Base-by-base conservation (phyloP, 2,888 invertebrate species). In the Flexamia atlantica region DNA sequence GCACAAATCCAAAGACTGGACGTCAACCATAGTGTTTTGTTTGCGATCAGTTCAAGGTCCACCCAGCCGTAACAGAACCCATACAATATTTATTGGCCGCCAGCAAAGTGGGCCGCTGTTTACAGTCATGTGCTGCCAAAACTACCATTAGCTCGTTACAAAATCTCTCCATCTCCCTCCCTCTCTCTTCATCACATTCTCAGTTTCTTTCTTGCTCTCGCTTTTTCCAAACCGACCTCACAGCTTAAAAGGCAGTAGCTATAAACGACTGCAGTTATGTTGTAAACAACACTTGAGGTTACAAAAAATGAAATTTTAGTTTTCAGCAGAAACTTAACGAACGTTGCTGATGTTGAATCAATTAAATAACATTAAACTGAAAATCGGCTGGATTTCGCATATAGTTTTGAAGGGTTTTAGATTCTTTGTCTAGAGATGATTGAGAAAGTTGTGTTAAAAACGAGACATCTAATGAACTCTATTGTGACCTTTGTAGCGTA, bases 121-220 rank as follows among this genome's bases (percentile, higher is more conserved):
- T 72, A 40, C 36, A 72, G 72, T 17, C 30, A 28, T 76, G 42
- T 76, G 76, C 28, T 76, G 76, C 76, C 76, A 76, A 76, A 76
- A 76, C 46, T 76, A 40, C 76, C 76, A 76, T 76, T 76, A 76
- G 76, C 50, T 30, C 25, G 36, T 72, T 72, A 72, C 40, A 72
- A 72, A 72, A 72, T 36, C 72, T 72, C 72, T 40, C 72, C 42
- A 36, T 72, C 72, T 36, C 72, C 23, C 68, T 68, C n/a, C 40
- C 72, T 72, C 42, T 32, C 70, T n/a, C n/a, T 68, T 30, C 68
- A 17, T 23, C 28, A 28, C 60, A 5, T 30, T 68, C 68, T 7
- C 14, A 30, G 30, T 68, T 30, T 68, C 14, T 53, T 53, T 53
- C 53, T 53, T 53, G 4, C 46, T 46, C 2, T 46, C 12, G 23